These are phyloP conservation scores for Fregetta grallaria DNA, from an alignment of 2,113 vertebrate species.

Conservation along the genomic window DNA sequence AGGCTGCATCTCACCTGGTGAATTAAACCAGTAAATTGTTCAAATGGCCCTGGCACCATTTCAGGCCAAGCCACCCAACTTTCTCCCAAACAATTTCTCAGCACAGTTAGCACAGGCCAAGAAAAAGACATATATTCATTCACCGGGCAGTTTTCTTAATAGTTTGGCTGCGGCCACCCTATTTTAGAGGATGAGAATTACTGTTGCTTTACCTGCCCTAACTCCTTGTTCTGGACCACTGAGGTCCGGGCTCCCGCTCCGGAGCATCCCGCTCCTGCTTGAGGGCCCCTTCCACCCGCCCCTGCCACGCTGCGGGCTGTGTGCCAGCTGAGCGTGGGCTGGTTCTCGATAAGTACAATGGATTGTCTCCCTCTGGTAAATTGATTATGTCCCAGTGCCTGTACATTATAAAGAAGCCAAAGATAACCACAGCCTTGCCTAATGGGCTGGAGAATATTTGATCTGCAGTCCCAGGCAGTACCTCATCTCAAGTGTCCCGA, in stretches of 20 bases:
- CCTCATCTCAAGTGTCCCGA: conserved; percentile 19
- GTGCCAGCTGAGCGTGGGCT: conserved; percentile 38
- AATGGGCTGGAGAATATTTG: conserved; percentile 60
- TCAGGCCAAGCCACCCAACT: neutral
- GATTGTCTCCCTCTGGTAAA: conserved; percentile 42
- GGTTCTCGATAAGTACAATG: conserved; percentile 18
- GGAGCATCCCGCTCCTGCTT: neutral
- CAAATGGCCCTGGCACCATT: neutral
- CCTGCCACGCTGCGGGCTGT: neutral
- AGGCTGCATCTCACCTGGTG: neutral
- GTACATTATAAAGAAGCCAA: conserved; percentile 27
- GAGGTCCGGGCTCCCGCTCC: neutral
- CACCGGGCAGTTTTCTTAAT: neutral
- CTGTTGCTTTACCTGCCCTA: neutral
- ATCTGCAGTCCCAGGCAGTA: conserved; percentile 24
- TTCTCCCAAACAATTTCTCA: neutral
- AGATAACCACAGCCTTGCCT: conserved; percentile 58
- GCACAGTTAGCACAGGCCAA: neutral
- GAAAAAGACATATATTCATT: neutral
- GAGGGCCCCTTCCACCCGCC: neutral
- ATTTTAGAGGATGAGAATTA: neutral
- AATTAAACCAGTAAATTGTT: neutral
- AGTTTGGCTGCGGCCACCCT: neutral
- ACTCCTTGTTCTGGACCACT: neutral
- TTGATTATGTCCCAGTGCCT: conserved; percentile 40